phyloP scores from a whole-genome alignment of 1,140 invertebrate genomes.

The Drosophila pruinosa region DNA sequence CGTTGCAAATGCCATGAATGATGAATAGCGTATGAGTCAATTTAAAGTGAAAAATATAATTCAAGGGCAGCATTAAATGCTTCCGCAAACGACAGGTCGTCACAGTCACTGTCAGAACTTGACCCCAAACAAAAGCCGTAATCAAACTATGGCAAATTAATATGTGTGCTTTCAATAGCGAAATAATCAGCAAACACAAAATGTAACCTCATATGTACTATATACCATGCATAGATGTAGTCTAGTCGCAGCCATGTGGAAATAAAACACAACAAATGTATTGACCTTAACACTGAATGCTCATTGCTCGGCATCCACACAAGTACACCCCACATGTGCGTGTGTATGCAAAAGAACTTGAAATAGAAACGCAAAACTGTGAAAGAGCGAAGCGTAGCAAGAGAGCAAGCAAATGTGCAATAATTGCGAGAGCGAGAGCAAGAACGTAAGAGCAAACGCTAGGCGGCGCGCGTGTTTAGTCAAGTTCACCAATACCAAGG shows the following conservation, averaged over 20 bases:
- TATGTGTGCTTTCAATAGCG: conserved; percentile 56
- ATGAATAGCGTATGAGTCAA: conserved; percentile 32
- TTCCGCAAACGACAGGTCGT: conserved; percentile 66
- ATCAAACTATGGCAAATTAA: conserved; percentile 36
- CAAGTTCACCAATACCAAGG: conserved; percentile 76
- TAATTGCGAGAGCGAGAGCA: conserved; percentile 13
- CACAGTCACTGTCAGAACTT: conserved; percentile 28
- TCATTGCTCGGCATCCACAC: conserved; percentile 39
- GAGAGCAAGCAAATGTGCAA: not conserved
- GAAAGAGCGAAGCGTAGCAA: too few relatives aligned
- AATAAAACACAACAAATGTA: conserved; percentile 62
- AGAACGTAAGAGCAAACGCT: conserved; percentile 6
- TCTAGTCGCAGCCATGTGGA: conserved; percentile 46
- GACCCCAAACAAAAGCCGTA: conserved; percentile 47
- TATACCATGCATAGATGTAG: conserved; percentile 41
- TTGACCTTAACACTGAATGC: conserved; percentile 79
- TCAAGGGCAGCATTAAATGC: conserved; percentile 29
- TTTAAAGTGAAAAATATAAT: conserved; percentile 23
- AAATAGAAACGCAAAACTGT: conserved; percentile 49
- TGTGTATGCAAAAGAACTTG: conserved; percentile 59
- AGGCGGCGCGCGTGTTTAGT: conserved; percentile 51
- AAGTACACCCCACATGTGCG: not conserved
- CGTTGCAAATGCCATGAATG: conserved; percentile 29
- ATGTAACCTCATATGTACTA: conserved; percentile 51
- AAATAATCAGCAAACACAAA: conserved; percentile 71